phyloP scores from a whole-genome alignment of 2,797 vertebrate genomes.

The Karalla daura region DNA sequence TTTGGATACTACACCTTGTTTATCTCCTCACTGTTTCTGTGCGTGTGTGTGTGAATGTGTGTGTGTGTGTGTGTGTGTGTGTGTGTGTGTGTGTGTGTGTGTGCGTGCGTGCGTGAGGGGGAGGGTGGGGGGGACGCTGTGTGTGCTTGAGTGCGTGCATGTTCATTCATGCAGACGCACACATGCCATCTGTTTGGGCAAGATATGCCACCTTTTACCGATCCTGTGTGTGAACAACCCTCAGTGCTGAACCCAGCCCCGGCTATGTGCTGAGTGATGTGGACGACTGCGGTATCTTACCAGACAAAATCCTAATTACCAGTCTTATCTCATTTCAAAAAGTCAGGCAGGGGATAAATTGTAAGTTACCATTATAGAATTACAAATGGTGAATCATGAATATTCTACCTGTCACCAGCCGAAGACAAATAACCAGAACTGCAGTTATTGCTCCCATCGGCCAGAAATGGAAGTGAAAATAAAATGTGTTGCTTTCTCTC shows the following conservation, averaged over 20 bases:
- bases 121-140: constrained; percentile 6
- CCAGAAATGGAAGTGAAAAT: background rate
- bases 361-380: constrained; percentile 24
- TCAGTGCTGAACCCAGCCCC: constrained; percentile 25
- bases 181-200: constrained; percentile 74
- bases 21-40: constrained; percentile 33
- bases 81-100: constrained; percentile 32
- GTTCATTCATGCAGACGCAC: constrained; percentile 63
- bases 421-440: constrained; percentile 9
- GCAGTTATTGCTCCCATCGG: background rate
- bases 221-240: constrained; percentile 54
- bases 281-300: constrained; percentile 39
- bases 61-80: background rate
- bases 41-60: constrained; percentile 14
- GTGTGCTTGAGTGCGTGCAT: constrained; percentile 26
- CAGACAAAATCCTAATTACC: constrained; percentile 54
- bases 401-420: constrained; percentile 8
- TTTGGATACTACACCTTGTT: constrained; percentile 48
- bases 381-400: constrained; percentile 22
- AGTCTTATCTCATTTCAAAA: constrained; percentile 53
- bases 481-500: constrained; percentile 2
- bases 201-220: constrained; percentile 72
- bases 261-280: constrained; percentile 35
- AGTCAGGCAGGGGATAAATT: constrained; percentile 45
- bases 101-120: constrained; percentile 18